Evolutionary conservation across 37 sponge, comb jelly and placozoan genomes (phyloP).

Genomic region (Chondrilla cf. caribensis): DNA sequence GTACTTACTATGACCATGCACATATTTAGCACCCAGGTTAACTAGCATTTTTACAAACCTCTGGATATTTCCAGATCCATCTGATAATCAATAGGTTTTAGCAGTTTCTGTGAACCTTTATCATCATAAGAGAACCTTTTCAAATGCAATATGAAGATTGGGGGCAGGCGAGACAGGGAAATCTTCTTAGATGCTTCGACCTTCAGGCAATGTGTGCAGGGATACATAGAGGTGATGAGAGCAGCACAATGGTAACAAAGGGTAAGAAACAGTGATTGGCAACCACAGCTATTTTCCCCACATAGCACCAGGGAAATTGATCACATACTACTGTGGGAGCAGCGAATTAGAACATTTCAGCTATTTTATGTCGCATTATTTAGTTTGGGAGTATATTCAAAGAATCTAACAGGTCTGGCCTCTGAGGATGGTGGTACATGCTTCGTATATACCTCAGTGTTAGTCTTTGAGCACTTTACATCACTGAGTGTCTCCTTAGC

Average conservation of each 20-base stretch:
- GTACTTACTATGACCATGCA: no score
- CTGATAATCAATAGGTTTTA: conserved; percentile 58
- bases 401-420: no score
- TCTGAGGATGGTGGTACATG: no score
- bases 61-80: conserved; percentile 63
- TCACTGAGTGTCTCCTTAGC: conserved; percentile 58
- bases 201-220: conserved; percentile 42
- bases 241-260: conserved; percentile 2
- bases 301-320: neutral
- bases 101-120: conserved; percentile 75
- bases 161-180: conserved; percentile 73
- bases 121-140: conserved; percentile 87
- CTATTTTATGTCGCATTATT: no score
- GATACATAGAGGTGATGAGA: neutral
- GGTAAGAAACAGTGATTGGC: neutral
- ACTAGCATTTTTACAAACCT: conserved; percentile 46
- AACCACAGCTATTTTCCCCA: neutral
- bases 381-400: no score
- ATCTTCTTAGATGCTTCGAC: conserved; percentile 68
- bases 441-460: conserved; percentile 17
- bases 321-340: no score
- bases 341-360: no score
- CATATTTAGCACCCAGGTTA: no score
- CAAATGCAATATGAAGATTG: conserved; percentile 87
- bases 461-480: conserved; percentile 3